Conservation (phyloP, 2,888 invertebrate species). For the Isoperla grammatica region DNA sequence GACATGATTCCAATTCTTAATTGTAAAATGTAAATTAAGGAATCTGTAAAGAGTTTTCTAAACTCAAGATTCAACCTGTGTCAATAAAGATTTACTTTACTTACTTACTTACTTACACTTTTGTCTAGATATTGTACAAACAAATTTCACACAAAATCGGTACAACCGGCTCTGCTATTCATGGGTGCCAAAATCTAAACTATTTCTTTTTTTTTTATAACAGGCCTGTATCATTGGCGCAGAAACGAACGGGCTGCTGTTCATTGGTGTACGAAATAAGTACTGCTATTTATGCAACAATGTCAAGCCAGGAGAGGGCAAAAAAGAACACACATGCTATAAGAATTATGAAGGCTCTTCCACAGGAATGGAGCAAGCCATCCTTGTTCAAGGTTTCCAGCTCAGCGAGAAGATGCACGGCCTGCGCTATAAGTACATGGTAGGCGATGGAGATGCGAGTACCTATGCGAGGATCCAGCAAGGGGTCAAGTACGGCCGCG, state of each 20-base stretch:
- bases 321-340: slow-evolving; percentile 23
- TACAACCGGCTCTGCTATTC: neutral
- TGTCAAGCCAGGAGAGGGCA: neutral
- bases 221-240: slow-evolving; percentile 26
- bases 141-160: too few species aligned
- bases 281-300: slow-evolving; percentile 24
- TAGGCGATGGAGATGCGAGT: slow-evolving; percentile 31
- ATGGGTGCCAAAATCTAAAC: neutral
- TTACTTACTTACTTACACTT: too few species aligned
- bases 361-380: slow-evolving; percentile 30
- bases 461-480: slow-evolving; percentile 25
- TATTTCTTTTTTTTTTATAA: neutral
- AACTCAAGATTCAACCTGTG: too few species aligned
- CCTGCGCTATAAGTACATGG: slow-evolving; percentile 22
- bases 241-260: slow-evolving; percentile 24
- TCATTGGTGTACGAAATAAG: slow-evolving; percentile 25
- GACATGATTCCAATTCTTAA: too few species aligned
- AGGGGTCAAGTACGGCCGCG: slow-evolving; percentile 12
- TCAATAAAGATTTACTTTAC: too few species aligned
- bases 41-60: too few species aligned
- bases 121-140: too few species aligned
- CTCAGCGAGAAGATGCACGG: slow-evolving; percentile 26
- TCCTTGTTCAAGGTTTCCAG: slow-evolving; percentile 28
- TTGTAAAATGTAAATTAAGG: too few species aligned
- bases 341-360: slow-evolving; percentile 28